These are phyloP conservation scores for Falco peregrinus DNA, from an alignment of 2,797 vertebrate genomes.

Conservation along the genomic window DNA sequence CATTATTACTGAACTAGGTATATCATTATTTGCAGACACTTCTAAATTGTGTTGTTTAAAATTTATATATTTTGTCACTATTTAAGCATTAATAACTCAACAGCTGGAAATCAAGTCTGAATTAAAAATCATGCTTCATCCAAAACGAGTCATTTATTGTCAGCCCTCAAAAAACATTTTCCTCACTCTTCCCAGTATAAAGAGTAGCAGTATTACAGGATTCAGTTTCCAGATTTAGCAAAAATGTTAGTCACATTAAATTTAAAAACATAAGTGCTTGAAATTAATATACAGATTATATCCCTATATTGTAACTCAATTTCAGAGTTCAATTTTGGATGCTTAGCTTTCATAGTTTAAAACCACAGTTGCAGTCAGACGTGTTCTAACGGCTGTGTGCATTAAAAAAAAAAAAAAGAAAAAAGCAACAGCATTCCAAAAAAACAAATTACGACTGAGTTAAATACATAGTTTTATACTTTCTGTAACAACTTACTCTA, in stretches of 20 bases:
- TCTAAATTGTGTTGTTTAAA: background rate
- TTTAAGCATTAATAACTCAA: background rate
- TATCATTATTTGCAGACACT: background rate
- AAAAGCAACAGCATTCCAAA: background rate
- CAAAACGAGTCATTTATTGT: background rate
- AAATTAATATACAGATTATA: background rate
- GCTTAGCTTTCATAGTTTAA: background rate
- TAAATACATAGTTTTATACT: background rate
- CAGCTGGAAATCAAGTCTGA: background rate
- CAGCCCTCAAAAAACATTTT: background rate
- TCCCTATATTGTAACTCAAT: background rate
- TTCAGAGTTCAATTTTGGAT: background rate
- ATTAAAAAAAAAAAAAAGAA: background rate
- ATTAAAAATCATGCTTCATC: background rate
- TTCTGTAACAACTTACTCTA: background rate
- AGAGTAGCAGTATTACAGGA: background rate
- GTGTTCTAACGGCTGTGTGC: background rate
- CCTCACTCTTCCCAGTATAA: background rate
- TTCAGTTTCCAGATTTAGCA: background rate
- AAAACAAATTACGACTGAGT: background rate
- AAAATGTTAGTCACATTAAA: background rate
- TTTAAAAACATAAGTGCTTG: background rate
- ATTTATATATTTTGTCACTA: background rate
- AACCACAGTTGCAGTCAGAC: background rate
- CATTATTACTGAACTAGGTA: background rate